Evolutionary conservation across 2,888 invertebrate genomes (phyloP), one percentile per base, ranked within the genome.

Genomic region (Phyllotreta striolata): DNA sequence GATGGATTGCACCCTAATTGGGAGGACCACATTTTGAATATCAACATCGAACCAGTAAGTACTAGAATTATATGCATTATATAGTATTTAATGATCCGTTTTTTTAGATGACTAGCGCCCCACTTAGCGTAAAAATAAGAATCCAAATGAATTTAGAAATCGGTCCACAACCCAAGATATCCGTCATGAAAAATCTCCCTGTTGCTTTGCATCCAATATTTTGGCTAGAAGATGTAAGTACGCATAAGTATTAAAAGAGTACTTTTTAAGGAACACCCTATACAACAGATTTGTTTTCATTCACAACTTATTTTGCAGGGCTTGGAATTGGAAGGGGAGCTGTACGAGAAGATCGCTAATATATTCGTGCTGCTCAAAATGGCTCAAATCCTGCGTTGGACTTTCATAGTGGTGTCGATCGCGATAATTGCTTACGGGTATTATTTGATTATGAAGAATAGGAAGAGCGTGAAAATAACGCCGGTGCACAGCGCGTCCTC

Each of bases 11-110:
- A 82, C 62, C 92, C 92, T 0, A 85, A 87, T 56, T 80, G 85
- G 64, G 85, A 89, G 44, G 84, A 89, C 46, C 95, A 96, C 78
- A 88, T 86, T 41, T 88, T 94, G 3, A 84, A 81, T 51, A 85
- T 94, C 64, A 89, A 91, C 74, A 90, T 95, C 77, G 95, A 95
- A 79, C 88, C 91, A 75, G 92, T 93, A 81, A 79, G 84, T 66
- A 24, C 24, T 24, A 4, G 24, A 10, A 12, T 12, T 37, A 5
- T 39, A 0, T 41, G 41, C 43, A n/a, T 9, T 4, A 10, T 10
- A 47, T 37, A 10, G 24, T 24, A 24, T 24, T 24, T 24, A 24
- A 24, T 24, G 24, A 24, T 24, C 4, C 2, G 24, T 24, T 24
- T 24, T n/a, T 78, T 35, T 72, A 89, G 89, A 84, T 89, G 74